phyloP scores from a whole-genome alignment of 2,113 vertebrate genomes.

The Silurus glanis region DNA sequence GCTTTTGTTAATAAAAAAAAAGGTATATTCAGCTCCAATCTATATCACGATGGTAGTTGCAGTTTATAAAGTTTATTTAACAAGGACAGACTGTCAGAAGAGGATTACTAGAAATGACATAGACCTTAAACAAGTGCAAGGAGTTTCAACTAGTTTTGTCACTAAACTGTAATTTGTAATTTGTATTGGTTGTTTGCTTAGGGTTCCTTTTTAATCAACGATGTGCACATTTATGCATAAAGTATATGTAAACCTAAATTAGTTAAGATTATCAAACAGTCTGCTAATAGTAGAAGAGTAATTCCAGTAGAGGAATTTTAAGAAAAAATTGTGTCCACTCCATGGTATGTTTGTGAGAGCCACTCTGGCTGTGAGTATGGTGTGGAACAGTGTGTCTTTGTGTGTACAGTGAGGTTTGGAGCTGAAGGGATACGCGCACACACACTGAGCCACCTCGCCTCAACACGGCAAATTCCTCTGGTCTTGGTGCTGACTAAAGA shows the following conservation, averaged over 20 bases:
- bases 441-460: constrained; percentile 44
- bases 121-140: not conserved
- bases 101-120: not conserved
- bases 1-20: not conserved
- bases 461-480: constrained; percentile 26
- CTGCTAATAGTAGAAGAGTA: not conserved
- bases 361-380: constrained; percentile 41
- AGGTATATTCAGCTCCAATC: not conserved
- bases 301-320: not conserved
- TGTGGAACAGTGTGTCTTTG: constrained; percentile 69
- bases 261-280: not conserved
- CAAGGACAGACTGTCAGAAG: not conserved
- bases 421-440: constrained; percentile 53
- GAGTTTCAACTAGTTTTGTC: not conserved
- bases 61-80: not conserved
- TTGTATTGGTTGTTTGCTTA: not conserved
- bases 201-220: not conserved
- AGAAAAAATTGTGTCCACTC: constrained; percentile 22
- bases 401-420: constrained; percentile 60
- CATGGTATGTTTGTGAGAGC: constrained; percentile 50
- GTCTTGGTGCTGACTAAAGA: constrained; percentile 28
- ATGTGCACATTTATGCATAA: not conserved
- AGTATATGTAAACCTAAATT: not conserved
- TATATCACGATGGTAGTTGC: not conserved
- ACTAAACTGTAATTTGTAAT: not conserved